Evolutionary conservation across 2,888 invertebrate species (phyloP), one percentile per base, ranked within the genome.

Genomic region (Thysanoteuthis rhombus): DNA sequence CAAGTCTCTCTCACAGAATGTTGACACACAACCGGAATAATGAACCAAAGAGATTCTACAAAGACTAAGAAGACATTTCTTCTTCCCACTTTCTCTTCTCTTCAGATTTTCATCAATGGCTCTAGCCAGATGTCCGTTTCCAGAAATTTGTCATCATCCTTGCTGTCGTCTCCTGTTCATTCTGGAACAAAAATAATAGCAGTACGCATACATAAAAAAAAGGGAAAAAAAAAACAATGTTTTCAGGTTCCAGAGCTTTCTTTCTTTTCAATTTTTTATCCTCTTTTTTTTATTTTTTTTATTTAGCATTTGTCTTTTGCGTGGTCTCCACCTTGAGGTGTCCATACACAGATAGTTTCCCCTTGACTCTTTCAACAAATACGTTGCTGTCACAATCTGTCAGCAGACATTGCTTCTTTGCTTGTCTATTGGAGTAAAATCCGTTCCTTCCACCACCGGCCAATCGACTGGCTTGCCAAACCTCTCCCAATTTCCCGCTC

Each of bases 401-500:
- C 75, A 75, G 75, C n/a, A 75, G n/a, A 16, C 75, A 75, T 75
- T 75, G 75, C 75, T 75, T 75, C 75, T 75, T 16, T n/a, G 75
- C 75, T 75, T 75, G 75, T 75, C 75, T 75, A 75, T 75, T 75
- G 75, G 75, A 75, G 75, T n/a, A 75, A 75, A 75, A 75, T 75
- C 75, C 58, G 32, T n/a, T n/a, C n/a, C 42, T 75, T 75, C 75
- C 75, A 75, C 75, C 75, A 75, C 75, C 75, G 75, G 75, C 75
- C 75, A n/a, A 75, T 75, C 75, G 75, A 75, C 75, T 36, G 75
- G n/a, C 75, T n/a, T n/a, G 6, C 75, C n/a, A 75, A 75, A n/a
- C 75, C 36, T 75, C 36, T n/a, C 75, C 16, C 25, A 75, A 36
- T 75, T 75, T 36, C n/a, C 75, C 75, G 75, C 75, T 75, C 75